Base-by-base conservation (phyloP, 1,140 invertebrate genomes). In the Cotesia vestalis region DNA sequence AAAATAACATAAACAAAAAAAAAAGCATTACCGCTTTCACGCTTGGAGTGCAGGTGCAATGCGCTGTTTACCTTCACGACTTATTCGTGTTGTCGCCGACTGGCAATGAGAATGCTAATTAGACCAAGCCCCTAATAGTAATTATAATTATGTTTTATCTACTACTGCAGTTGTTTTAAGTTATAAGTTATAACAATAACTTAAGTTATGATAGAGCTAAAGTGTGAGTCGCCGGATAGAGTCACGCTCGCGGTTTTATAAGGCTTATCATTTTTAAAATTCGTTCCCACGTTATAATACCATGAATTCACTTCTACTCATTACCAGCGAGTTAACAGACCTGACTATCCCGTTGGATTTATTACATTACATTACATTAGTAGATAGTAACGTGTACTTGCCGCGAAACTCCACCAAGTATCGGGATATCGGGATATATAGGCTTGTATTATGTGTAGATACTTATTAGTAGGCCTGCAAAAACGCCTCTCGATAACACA, bases 101-200 rank as follows among this genome's bases (percentile, higher is more conserved):
- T 67, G n/a, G 35, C 55, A 60, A 68, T 68, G 55, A 68, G 55
- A 68, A 68, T 68, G 53, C 53, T 68, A 68, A 68, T 68, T 68
- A 68, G 51, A 17, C 34, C 51, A 5, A 8, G 36, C 27, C 60
- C 14, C 27, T 59, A 52, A 59, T 59, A 59, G 2, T 51, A 55
- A 51, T 67, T 55, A 67, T 53, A 55, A 51, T 67, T 55, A 67
- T 53, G 27, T 27, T 67, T 67, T 36, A 36, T n/a, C 51, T 55
- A 59, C 14, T 20, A 20, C 12, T 1, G 27, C 27, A 27, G 27
- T 27, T 27, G 27, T 27, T 27, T 27, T 27, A 27, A 27, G 2
- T 27, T 27, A 27, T 27, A 46, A 46, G 0, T 46, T 11, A 46
- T 46, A 46, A 46, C 11, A 46, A 6, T 46, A 27, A 27, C 27